These are phyloP conservation scores for Apocrypta bakeri DNA, from an alignment of 1,140 invertebrate species.

Conservation along the genomic window DNA sequence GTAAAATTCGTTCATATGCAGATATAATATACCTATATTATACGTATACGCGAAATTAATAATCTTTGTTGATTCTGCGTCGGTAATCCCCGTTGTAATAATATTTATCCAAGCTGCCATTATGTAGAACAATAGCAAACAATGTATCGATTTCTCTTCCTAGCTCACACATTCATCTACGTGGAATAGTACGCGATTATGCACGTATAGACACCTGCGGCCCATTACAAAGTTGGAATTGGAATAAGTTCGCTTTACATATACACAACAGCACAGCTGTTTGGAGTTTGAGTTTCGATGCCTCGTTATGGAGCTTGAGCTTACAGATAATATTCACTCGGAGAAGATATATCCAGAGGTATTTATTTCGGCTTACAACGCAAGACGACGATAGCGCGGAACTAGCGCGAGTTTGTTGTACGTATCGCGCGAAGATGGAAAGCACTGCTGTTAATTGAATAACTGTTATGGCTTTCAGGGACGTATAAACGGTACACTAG, in stretches of 20 bases:
- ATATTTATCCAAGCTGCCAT: too few relatives aligned
- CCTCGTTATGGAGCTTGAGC: background rate
- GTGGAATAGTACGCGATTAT: background rate
- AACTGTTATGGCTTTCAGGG: background rate
- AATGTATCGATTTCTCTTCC: background rate
- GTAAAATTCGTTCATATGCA: too few relatives aligned
- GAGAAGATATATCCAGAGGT: background rate
- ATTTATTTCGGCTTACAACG: background rate
- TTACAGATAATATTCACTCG: background rate
- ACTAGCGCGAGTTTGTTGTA: background rate
- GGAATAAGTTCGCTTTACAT: background rate
- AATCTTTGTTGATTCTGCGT: too few relatives aligned
- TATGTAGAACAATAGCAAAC: too few relatives aligned
- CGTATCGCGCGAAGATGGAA: background rate
- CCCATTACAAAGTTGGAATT: conserved; percentile 35
- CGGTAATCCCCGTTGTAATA: too few relatives aligned
- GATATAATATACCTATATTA: too few relatives aligned
- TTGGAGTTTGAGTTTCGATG: conserved; percentile 13
- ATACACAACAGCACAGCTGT: background rate
- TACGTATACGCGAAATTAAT: too few relatives aligned
- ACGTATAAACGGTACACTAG: background rate
- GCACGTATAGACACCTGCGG: background rate
- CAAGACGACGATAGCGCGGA: background rate
- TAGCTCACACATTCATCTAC: too few relatives aligned
- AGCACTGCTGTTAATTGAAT: conserved; percentile 12